Evolutionary conservation across 2,113 vertebrate genomes (phyloP), one percentile per base, ranked within the genome.

Genomic region (Neoarius graeffei): DNA sequence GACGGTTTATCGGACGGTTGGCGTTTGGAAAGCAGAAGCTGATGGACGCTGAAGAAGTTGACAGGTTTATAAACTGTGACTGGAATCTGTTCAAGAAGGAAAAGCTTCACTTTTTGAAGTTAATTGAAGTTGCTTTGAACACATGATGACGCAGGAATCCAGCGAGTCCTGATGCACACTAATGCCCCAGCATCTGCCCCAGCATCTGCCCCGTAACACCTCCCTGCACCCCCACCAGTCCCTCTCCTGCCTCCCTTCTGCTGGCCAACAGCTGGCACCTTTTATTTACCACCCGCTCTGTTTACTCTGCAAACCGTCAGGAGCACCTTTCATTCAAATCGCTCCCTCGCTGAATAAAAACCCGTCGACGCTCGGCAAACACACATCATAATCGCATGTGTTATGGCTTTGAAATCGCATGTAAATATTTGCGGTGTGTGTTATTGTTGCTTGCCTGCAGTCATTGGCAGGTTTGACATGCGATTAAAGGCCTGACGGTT

Each of bases 361-460:
- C 93, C 94, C 90, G 94, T 91, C 92, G 89, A 89, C 87, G 92
- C 92, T 91, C 54, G 69, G 91, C 92, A 93, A 95, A 95, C 93
- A 92, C 89, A 88, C 42, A 91, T 93, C 92, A 94, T 91, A 94
- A 93, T 95, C 91, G 91, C 92, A 91, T 92, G 93, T 93, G 93
- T 93, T 93, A 93, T 93, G 92, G 91, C 91, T 92, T 92, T 89
- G 91, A 94, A 95, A 93, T 92, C 57, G 90, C 81, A 90, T 93
- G 93, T 93, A 94, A 94, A 95, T 95, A 95, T 95, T 95, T 95
- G 91, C 92, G 79, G n/a, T 81, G 66, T 90, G 73, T 92, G 92
- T 93, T 94, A 93, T 94, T 94, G 92, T 94, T 94, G 90, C 90
- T 30, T 48, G 77, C 79, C 79, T 62, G n/a, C 57, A 59, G 88